A percentile compares a stretch with the other conserved stretches of the same genome.
phyloP scores from a whole-genome alignment of 2,888 invertebrate genomes.

The Dolichomitus sp. region DNA sequence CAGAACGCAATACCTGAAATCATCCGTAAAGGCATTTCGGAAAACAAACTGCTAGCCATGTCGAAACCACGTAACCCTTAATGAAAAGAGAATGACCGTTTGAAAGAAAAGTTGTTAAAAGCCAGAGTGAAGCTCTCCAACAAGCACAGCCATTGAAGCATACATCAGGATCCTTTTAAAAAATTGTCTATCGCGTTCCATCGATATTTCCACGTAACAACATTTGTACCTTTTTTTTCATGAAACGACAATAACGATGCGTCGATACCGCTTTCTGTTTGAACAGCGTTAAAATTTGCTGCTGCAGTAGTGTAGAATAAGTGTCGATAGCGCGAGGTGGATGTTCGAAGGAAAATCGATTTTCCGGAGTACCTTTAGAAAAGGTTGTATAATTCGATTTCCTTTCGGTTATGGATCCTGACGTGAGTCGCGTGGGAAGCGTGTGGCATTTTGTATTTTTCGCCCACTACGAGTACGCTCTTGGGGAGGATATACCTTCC shows the following conservation, averaged over 20 bases:
- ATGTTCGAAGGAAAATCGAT: slow-evolving; percentile 16
- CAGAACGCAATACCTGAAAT: neutral
- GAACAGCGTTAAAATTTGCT: slow-evolving; percentile 1
- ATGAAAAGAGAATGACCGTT: neutral
- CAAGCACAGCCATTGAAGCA: neutral
- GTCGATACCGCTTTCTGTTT: neutral
- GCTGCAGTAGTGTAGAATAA: neutral
- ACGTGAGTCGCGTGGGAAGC: slow-evolving; percentile 11
- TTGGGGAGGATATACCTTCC: neutral
- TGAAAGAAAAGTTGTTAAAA: neutral
- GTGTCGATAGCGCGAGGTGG: neutral
- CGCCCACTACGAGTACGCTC: neutral
- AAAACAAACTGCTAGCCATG: neutral
- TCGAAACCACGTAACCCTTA: neutral
- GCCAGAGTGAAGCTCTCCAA: neutral
- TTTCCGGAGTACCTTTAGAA: neutral
- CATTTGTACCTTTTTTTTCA: neutral
- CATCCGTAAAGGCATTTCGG: neutral
- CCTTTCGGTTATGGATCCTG: slow-evolving; percentile 15
- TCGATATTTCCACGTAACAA: too few species aligned
- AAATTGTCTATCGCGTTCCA: neutral
- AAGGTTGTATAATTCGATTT: slow-evolving; percentile 21
- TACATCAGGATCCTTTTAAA: slow-evolving; percentile 1
- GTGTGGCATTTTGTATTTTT: slow-evolving; percentile 27
- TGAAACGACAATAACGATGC: neutral